Evolutionary conservation across 2,888 invertebrate species (phyloP).

Genomic region (Eupithecia abbreviata): DNA sequence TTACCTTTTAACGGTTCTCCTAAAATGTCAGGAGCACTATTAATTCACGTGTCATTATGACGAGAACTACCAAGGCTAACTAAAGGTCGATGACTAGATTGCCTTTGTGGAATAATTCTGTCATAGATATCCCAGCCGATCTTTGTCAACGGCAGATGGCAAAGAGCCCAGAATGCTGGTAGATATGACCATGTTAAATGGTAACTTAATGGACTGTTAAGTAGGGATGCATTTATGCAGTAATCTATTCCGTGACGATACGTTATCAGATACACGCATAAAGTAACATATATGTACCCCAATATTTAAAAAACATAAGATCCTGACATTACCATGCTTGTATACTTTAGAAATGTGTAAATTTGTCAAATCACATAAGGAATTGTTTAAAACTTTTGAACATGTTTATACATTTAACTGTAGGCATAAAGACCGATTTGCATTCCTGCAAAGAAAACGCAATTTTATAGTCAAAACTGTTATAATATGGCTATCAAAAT

Average conservation of each 20-base stretch:
- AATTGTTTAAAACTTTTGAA: too few relatives aligned
- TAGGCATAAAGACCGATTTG: too few relatives aligned
- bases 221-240: neutral
- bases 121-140: constrained; percentile 3
- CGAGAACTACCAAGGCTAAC: constrained; percentile 10
- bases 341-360: too few relatives aligned
- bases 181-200: constrained; percentile 1
- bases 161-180: neutral
- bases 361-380: too few relatives aligned
- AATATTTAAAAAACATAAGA: too few relatives aligned
- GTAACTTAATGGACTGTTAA: neutral
- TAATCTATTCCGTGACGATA: constrained; percentile 1
- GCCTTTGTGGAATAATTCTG: constrained; percentile 6
- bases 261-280: constrained; percentile 2
- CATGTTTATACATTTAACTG: too few relatives aligned
- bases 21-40: constrained; percentile 20
- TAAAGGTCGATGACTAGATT: constrained; percentile 6
- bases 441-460: too few relatives aligned
- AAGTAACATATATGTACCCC: neutral
- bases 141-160: neutral
- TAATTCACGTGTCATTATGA: constrained; percentile 26
- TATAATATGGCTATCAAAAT: too few relatives aligned
- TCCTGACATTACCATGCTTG: too few relatives aligned
- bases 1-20: constrained; percentile 7
- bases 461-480: too few relatives aligned